Conservation (phyloP, 2,797 vertebrate species). For the Odontamblyopus rebecca region DNA sequence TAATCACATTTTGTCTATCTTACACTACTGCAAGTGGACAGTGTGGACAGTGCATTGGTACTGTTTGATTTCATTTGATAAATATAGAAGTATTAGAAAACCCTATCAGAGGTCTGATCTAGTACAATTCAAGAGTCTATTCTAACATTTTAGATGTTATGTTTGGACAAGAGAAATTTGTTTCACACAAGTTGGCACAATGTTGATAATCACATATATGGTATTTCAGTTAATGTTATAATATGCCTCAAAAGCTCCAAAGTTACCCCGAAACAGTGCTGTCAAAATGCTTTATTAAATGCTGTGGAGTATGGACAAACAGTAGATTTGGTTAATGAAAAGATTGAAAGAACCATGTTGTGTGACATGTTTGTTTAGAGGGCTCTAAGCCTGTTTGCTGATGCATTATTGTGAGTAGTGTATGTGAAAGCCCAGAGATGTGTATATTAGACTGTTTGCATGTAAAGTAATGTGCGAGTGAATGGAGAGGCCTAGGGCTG, state of each 20-base stretch:
- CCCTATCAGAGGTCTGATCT: no score
- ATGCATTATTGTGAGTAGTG: conserved; percentile 28
- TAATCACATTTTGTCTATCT: conserved; percentile 25
- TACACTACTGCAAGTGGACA: conserved; percentile 28
- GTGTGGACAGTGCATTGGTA: not conserved
- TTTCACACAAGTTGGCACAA: not conserved
- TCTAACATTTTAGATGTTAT: not conserved
- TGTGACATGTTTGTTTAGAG: conserved; percentile 33
- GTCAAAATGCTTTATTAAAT: not conserved
- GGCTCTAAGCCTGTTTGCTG: conserved; percentile 34
- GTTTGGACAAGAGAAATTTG: not conserved
- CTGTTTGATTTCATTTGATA: no score
- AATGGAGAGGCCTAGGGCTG: conserved; percentile 6
- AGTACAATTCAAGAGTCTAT: not conserved
- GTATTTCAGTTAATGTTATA: no score
- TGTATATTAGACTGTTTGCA: conserved; percentile 13
- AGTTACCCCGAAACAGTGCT: no score
- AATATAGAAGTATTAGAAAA: no score
- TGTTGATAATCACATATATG: no score
- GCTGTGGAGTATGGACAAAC: not conserved
- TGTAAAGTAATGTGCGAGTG: not conserved
- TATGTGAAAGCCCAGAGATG: conserved; percentile 30
- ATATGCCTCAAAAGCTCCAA: no score
- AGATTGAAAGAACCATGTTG: conserved; percentile 14
- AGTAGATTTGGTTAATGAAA: not conserved